Evolutionary conservation across 2,797 vertebrate species (phyloP).

Genomic region (Cichlasoma orientale): DNA sequence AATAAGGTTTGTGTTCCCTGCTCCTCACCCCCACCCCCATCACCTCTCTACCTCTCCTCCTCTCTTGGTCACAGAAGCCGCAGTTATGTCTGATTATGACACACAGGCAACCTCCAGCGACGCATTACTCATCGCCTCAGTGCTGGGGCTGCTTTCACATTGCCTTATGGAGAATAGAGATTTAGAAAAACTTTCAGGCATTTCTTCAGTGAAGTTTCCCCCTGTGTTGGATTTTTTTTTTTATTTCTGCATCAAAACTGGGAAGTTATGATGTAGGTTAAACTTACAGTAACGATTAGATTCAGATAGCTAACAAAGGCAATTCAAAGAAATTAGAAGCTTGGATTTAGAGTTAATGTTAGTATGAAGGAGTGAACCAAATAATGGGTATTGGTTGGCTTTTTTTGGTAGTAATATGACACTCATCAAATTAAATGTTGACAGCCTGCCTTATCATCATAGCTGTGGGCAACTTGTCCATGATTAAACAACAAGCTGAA

Average conservation of each 20-base stretch:
- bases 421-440: neutral
- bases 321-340: neutral
- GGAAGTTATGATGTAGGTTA: neutral
- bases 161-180: conserved; percentile 44
- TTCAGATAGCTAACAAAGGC: neutral
- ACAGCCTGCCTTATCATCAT: neutral
- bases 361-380: neutral
- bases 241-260: neutral
- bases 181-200: conserved; percentile 8
- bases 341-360: neutral
- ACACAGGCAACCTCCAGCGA: conserved; percentile 78
- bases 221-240: neutral
- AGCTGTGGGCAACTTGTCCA: neutral
- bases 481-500: neutral
- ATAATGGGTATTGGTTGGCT: neutral
- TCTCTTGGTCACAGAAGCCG: conserved; percentile 69
- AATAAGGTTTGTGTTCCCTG: conserved; percentile 44
- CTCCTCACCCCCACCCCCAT: conserved; percentile 35
- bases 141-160: conserved; percentile 30
- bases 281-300: neutral
- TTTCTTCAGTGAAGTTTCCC: neutral
- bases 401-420: neutral
- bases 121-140: conserved; percentile 82
- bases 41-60: conserved; percentile 26
- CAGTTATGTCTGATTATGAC: conserved; percentile 79